Base-by-base conservation (phyloP, 2,113 vertebrate genomes). In the Macaca nemestrina region DNA sequence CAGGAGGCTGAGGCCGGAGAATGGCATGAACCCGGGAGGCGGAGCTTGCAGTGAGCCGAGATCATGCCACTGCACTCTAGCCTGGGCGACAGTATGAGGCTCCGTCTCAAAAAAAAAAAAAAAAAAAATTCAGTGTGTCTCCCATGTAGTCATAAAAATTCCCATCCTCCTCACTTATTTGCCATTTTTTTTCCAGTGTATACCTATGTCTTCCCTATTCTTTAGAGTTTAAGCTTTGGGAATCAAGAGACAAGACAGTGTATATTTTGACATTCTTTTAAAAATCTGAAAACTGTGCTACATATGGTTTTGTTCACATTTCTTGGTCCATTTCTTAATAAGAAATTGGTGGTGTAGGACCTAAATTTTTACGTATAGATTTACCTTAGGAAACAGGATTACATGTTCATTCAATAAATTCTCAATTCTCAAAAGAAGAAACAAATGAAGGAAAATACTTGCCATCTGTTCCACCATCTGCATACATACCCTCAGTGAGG, bases 151-250 rank as follows among this genome's bases (percentile, higher is more conserved):
- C 70, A 2, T 7, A 9, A 84, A 27, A 6, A 75, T 5, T 8
- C 38, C 23, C 6, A 1, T 0, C 2, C 61, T 35, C 32, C 1
- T 32, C 48, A 38, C 57, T 0, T 0, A 1, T 2, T 20, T 20
- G 8, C 6, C 43, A 2, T 3, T 40, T 2, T 5, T 8, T 4
- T 55, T 43, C 43, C 52, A 30, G 22, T 0, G 22, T 6, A 0
- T 7, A 0, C 32, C 40, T 8, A 0, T 38, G 14, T 25, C 27
- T 73, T 2, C 13, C 6, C 35, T 16, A 2, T 52, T n/a, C 59
- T 20, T 32, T 1, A 61, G 40, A 30, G 27, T 10, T 50, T 32
- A 59, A 23, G 16, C 70, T 80, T 82, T 64, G 20, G 35, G 35
- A 84, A 59, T 38, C 45, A 50, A 67, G 50, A 40, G 52, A 4